A percentile compares a stretch with the other conserved stretches of the same genome.
Evolutionary conservation across 2,113 vertebrate genomes (phyloP).

Genomic region (Myocastor coypus): DNA sequence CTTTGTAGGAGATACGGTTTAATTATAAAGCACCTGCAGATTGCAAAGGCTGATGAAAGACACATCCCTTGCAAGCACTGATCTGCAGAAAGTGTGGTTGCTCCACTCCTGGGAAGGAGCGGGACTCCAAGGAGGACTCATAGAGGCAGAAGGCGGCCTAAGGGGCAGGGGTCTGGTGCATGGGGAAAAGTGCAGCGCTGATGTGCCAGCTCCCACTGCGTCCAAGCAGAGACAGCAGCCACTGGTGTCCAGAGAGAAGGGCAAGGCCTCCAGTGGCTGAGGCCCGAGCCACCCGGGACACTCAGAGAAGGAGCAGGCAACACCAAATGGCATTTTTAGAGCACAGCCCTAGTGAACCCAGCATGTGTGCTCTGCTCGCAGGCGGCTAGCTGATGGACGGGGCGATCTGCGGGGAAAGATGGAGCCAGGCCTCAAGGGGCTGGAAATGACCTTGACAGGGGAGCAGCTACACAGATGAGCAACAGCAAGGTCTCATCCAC

Average conservation of each 20-base stretch:
- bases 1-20: neutral
- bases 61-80: neutral
- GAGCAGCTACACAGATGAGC: neutral
- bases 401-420: neutral
- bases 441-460: neutral
- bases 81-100: neutral
- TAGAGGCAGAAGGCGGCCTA: neutral
- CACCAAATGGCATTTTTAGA: neutral
- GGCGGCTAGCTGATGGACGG: neutral
- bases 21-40: neutral
- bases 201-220: neutral
- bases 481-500: neutral
- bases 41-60: neutral
- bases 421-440: neutral
- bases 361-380: neutral
- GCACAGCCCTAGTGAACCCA: neutral
- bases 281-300: no score
- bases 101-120: neutral
- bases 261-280: neutral
- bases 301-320: neutral
- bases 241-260: neutral
- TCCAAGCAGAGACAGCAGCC: neutral
- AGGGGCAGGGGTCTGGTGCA: fast-evolving
- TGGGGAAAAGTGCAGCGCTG: fast-evolving
- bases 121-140: no score